A percentile compares a stretch with the other conserved stretches of the same genome.
Evolutionary conservation across 2,888 invertebrate genomes (phyloP).

Genomic region (Hesperia comma): DNA sequence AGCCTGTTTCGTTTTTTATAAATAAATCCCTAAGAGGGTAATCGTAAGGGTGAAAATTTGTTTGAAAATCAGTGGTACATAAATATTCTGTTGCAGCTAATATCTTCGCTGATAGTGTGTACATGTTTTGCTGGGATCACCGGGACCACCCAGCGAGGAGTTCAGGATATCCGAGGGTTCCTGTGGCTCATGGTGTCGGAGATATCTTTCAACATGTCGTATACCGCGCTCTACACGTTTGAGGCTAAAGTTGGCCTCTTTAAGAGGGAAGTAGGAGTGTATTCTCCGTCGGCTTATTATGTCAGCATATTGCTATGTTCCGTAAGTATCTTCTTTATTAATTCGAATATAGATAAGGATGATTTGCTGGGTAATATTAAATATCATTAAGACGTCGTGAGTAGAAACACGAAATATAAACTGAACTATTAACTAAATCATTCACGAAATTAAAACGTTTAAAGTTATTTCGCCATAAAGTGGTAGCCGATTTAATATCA

Average conservation of each 20-base stretch:
- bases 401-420: too few relatives aligned
- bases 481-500: too few relatives aligned
- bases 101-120: constrained; percentile 71
- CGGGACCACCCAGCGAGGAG: constrained; percentile 73
- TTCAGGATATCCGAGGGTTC: constrained; percentile 75
- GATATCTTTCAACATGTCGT: constrained; percentile 73
- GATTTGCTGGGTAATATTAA: too few relatives aligned
- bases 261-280: constrained; percentile 72
- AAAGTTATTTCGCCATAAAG: too few relatives aligned
- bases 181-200: constrained; percentile 81
- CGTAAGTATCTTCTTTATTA: constrained; percentile 54
- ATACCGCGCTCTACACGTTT: constrained; percentile 74
- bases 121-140: constrained; percentile 71
- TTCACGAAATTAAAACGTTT: too few relatives aligned
- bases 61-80: too few relatives aligned
- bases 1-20: too few relatives aligned
- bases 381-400: too few relatives aligned
- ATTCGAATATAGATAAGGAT: neutral
- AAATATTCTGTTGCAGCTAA: constrained; percentile 53
- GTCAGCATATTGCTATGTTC: constrained; percentile 63
- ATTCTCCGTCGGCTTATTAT: constrained; percentile 73
- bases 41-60: too few relatives aligned
- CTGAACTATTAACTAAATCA: too few relatives aligned
- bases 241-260: constrained; percentile 70
- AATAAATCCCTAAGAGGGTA: too few relatives aligned